Conservation (phyloP, 2,888 invertebrate genomes). For the Unio pictorum region DNA sequence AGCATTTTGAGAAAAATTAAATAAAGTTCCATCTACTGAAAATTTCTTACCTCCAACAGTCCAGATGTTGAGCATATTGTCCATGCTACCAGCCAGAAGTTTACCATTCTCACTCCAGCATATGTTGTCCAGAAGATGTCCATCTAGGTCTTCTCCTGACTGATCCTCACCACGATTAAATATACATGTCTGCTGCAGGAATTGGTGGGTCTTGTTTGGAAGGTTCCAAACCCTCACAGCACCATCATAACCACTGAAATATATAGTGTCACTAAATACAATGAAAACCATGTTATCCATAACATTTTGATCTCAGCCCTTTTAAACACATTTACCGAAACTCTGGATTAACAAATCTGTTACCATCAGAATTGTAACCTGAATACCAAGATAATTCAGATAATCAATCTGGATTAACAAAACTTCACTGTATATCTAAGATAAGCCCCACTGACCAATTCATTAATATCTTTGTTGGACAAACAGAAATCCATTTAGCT, state of each 20-base stretch:
- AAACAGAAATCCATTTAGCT: too few relatives aligned
- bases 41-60: constrained; percentile 71
- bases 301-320: too few relatives aligned
- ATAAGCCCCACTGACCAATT: too few relatives aligned
- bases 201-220: constrained; percentile 70
- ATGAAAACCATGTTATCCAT: too few relatives aligned
- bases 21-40: constrained; percentile 14
- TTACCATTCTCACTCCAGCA: constrained; percentile 76
- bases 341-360: too few relatives aligned
- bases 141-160: constrained; percentile 74
- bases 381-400: too few relatives aligned
- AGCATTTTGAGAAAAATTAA: constrained; percentile 73
- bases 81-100: constrained; percentile 76
- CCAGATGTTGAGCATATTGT: constrained; percentile 77
- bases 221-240: constrained; percentile 77
- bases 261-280: too few relatives aligned
- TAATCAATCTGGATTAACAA: too few relatives aligned
- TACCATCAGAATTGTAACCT: too few relatives aligned
- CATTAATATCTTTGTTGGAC: too few relatives aligned
- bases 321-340: too few relatives aligned
- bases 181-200: constrained; percentile 75
- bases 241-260: constrained; percentile 76
- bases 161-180: constrained; percentile 72
- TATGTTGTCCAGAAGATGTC: constrained; percentile 73
- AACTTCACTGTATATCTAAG: too few relatives aligned